Percentiles rank a stretch among this genome's conserved stretches.
Conservation (phyloP, 2,797 vertebrate species). For the Scleropages formosus region DNA sequence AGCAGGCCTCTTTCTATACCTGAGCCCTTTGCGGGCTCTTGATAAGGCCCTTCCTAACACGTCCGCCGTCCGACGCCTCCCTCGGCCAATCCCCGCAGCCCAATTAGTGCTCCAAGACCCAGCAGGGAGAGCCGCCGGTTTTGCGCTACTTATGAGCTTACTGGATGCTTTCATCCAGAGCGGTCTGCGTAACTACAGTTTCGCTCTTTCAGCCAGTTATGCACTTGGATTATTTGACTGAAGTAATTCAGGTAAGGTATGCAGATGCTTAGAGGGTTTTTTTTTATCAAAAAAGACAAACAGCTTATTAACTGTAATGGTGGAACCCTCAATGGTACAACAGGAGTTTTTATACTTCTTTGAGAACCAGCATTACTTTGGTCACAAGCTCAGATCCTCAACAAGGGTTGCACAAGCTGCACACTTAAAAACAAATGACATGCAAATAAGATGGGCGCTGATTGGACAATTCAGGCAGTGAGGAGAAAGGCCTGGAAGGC, state of each 20-base stretch:
- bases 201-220: neutral
- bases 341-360: neutral
- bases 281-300: neutral
- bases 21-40: neutral
- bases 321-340: neutral
- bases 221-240: neutral
- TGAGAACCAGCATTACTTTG: too few relatives aligned
- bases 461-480: neutral
- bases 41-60: too few relatives aligned
- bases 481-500: neutral
- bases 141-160: neutral
- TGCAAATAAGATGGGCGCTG: too few relatives aligned
- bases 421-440: too few relatives aligned
- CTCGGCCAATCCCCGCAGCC: neutral
- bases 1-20: constrained; percentile 13
- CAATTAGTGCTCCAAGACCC: neutral
- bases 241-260: neutral
- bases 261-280: too few relatives aligned
- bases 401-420: too few relatives aligned
- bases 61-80: neutral
- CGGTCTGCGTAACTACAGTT: too few relatives aligned
- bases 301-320: neutral
- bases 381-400: too few relatives aligned
- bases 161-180: too few relatives aligned
- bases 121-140: too few relatives aligned